Conservation (phyloP, 2,888 invertebrate genomes). For the Pomacea canaliculata region DNA sequence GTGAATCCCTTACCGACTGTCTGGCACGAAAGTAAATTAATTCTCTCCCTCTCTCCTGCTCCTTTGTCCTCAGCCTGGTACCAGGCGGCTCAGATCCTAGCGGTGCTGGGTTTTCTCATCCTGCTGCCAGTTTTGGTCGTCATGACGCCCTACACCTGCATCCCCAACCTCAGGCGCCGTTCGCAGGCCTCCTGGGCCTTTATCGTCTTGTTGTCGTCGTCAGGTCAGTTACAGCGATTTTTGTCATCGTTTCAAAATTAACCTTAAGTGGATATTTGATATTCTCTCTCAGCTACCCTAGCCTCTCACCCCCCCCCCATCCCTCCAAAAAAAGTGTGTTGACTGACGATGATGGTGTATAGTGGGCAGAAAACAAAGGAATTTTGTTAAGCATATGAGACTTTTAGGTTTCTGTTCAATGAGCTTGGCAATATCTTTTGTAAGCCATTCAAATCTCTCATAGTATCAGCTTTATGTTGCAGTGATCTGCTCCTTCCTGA, state of each 20-base stretch:
- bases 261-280: neutral
- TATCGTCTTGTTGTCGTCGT: conserved; percentile 1
- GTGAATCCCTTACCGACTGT: neutral
- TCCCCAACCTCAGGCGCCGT: conserved; percentile 6
- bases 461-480: neutral
- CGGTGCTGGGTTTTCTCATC: conserved; percentile 12
- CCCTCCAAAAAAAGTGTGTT: too few relatives aligned
- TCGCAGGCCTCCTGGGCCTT: conserved; percentile 14
- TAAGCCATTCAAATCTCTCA: neutral
- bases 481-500: conserved; percentile 20
- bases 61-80: conserved; percentile 13
- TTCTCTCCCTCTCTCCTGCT: too few relatives aligned
- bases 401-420: too few relatives aligned
- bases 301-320: neutral
- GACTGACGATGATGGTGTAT: too few relatives aligned
- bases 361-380: too few relatives aligned
- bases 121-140: conserved; percentile 6
- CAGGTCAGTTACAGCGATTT: neutral
- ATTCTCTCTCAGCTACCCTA: neutral
- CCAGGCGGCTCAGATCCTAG: conserved; percentile 20
- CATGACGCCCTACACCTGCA: conserved; percentile 1
- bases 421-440: too few relatives aligned
- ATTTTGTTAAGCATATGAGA: too few relatives aligned
- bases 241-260: neutral
- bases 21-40: neutral